These are phyloP conservation scores for Delphinapterus leucas DNA, from an alignment of 2,113 vertebrate species.

Conservation along the genomic window DNA sequence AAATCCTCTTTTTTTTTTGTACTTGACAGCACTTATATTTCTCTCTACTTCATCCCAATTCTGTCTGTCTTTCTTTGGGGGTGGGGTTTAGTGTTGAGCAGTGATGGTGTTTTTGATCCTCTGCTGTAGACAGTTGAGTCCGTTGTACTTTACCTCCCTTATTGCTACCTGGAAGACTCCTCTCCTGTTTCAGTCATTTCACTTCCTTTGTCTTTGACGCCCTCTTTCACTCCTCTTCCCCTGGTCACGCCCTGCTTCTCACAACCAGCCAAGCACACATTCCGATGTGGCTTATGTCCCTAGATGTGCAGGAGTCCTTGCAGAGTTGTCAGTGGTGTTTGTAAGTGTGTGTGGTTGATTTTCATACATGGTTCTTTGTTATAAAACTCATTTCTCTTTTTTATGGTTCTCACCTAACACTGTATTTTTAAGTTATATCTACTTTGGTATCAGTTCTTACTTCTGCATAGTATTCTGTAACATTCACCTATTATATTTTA, in stretches of 20 bases:
- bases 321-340: neutral
- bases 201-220: neutral
- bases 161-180: fast-evolving
- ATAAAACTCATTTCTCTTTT: neutral
- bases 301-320: neutral
- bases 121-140: neutral
- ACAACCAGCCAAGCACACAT: neutral
- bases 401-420: neutral
- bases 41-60: neutral
- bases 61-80: neutral
- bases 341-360: neutral
- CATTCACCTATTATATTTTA: fast-evolving
- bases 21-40: neutral
- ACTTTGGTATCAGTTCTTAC: fast-evolving
- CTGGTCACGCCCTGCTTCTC: neutral
- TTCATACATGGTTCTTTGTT: neutral
- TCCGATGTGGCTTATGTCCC: neutral
- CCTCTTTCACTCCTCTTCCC: neutral
- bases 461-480: neutral
- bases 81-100: neutral
- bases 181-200: neutral
- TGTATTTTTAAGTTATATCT: neutral
- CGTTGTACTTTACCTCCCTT: neutral
- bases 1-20: neutral
- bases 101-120: neutral